Evolutionary conservation across 2,797 vertebrate species (phyloP), one percentile per base, ranked within the genome.

Genomic region (Lepidocolaptes lacrymiger): DNA sequence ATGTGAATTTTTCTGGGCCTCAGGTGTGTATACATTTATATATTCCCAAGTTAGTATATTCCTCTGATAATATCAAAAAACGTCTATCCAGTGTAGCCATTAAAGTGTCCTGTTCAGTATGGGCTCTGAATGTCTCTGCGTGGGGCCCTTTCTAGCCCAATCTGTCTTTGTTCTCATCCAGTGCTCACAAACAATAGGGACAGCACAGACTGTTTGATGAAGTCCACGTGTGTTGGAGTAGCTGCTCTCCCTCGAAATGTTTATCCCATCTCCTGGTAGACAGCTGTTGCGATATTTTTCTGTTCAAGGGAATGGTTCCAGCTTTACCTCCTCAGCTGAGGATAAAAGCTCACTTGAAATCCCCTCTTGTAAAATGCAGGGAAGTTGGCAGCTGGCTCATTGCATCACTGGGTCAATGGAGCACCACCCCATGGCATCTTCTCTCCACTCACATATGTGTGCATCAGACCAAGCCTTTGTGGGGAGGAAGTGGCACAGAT

Each of bases 151-250:
- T 97, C 96, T 85, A 96, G 95, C 77, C 95, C 90, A 91, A 91
- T 96, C 96, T 94, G 58, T 64, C 89, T 95, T 95, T 97, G 95
- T 97, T 94, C 62, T 94, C 95, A 96, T n/a, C 77, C 73, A 51
- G 67, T 44, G 74, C 83, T 95, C 55, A 67, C 74, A 82, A 93
- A 97, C 96, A 97, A 96, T 86, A 95, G 95, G 39, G 80, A 86
- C 43, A 90, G 80, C 80, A 66, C 67, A 69, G 83, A 62, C 73
- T 66, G 78, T 93, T 80, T 95, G 90, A 95, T 91, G 69, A 95
- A 93, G 69, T 86, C 88, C 92, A 93, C 39, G 48, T 93, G 91
- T 24, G 0, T 16, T 71, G 44, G 76, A 78, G 69, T 90, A 93
- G 69, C 88, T 90, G 46, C 46, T 90, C 62, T 86, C 62, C 62